phyloP scores from a whole-genome alignment of 1,140 invertebrate genomes.

The Nephotettix cincticeps region DNA sequence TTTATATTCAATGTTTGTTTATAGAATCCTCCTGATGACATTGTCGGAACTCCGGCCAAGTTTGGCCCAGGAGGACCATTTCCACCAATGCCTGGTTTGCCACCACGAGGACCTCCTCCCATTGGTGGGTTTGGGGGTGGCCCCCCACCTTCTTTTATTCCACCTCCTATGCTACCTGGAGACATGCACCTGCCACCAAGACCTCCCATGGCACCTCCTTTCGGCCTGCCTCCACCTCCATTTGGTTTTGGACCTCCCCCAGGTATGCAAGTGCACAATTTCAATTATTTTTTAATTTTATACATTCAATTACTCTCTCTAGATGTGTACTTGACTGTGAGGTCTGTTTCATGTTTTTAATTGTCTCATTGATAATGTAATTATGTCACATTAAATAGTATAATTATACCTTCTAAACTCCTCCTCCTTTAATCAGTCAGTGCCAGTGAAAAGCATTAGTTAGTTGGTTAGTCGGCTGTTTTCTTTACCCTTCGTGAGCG shows the following conservation, averaged over 20 bases:
- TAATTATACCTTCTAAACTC: no score
- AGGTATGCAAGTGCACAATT: slow-evolving; percentile 5
- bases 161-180: slow-evolving; percentile 49
- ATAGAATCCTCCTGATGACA: slow-evolving; percentile 13
- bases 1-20: slow-evolving; percentile 13
- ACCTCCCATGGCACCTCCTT: slow-evolving; percentile 54
- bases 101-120: slow-evolving; percentile 28
- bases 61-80: slow-evolving; percentile 22
- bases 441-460: no score
- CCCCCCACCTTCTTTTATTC: slow-evolving; percentile 48
- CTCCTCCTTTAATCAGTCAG: no score
- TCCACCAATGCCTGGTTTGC: slow-evolving; percentile 5
- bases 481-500: no score
- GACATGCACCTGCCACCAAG: slow-evolving; percentile 37
- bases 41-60: neutral
- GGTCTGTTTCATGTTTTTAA: no score
- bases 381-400: no score
- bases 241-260: slow-evolving; percentile 54
- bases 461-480: no score
- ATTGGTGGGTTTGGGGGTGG: slow-evolving; percentile 31
- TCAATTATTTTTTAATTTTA: no score
- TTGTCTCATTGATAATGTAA: no score
- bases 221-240: slow-evolving; percentile 74
- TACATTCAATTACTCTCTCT: neutral
- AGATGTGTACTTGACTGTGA: slow-evolving; percentile 46